Percentiles rank a stretch among this genome's conserved stretches.
Conservation (phyloP, 1,140 invertebrate species). For the Prorops nasuta region DNA sequence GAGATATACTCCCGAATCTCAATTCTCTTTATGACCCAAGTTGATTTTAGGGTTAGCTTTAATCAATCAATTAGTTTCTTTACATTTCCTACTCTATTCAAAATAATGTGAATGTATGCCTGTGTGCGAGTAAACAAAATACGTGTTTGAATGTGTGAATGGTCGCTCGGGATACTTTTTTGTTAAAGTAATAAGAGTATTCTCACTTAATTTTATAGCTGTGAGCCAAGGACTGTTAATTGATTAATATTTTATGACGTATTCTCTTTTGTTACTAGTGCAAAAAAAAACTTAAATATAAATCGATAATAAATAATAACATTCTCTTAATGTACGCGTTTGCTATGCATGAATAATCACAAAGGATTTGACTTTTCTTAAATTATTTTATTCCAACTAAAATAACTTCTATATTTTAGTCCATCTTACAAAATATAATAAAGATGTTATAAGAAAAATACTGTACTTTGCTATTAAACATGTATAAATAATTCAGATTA, state of each 20-base stretch:
- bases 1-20: constrained; percentile 34
- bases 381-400: neutral
- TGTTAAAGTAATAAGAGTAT: neutral
- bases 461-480: neutral
- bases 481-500: neutral
- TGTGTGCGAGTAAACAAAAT: neutral
- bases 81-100: constrained; percentile 3
- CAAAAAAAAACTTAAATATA: neutral
- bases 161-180: neutral
- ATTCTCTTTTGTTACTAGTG: constrained; percentile 1
- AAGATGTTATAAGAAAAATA: neutral
- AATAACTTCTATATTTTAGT: neutral
- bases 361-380: too few species aligned
- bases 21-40: constrained; percentile 48
- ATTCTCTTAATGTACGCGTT: neutral
- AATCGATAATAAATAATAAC: neutral
- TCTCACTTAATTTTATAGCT: neutral
- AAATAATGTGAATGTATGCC: neutral
- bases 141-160: neutral
- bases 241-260: neutral
- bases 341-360: too few species aligned
- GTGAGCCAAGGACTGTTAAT: neutral
- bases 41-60: constrained; percentile 40
- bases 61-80: constrained; percentile 35
- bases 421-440: neutral